Base-by-base conservation (phyloP, 2,113 vertebrate species). In the Blennius ocellaris region DNA sequence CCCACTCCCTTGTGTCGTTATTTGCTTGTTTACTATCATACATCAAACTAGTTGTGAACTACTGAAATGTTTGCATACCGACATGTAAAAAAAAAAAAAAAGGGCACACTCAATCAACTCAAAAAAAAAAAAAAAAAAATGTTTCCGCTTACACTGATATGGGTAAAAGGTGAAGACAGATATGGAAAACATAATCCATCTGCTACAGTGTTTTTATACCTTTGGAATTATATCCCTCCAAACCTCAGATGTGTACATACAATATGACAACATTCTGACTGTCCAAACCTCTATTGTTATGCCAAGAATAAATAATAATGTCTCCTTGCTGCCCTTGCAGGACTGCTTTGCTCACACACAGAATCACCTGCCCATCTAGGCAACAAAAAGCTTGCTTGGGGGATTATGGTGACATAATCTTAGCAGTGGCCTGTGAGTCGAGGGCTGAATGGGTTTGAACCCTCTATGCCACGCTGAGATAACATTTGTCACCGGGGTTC, bases 341-440 rank as follows among this genome's bases (percentile, higher is more conserved):
- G 82, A 80, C 87, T 81, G 82, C 92, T 91, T 89, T 88, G 64
- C 90, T 91, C 81, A 82, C 90, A 92, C 89, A 83, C 79, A 83
- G 89, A 91, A 93, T 93, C 93, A 94, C 92, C 92, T 93, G 92
- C 92, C 91, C 92, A 89, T 92, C 90, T 90, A 79, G 84, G 86
- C 89, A 86, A 89, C 92, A 92, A 90, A 91, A 91, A 82, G 85
- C 87, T 91, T 90, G 89, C 89, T 91, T 30, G 89, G 87, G 90
- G 93, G 94, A 94, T 95, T 95, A 94, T 91, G 85, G 92, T 94
- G 93, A 93, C 94, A 94, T 95, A 93, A 95, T 95, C 92, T 93
- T 85, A 86, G 89, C 83, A 82, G 87, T 93, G 92, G 92, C 90
- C 92, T 89, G 90, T 90, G 88, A 94, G 89, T 87, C 73, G 83